phyloP scores from a whole-genome alignment of 2,113 vertebrate genomes.

The Podarcis cretensis region DNA sequence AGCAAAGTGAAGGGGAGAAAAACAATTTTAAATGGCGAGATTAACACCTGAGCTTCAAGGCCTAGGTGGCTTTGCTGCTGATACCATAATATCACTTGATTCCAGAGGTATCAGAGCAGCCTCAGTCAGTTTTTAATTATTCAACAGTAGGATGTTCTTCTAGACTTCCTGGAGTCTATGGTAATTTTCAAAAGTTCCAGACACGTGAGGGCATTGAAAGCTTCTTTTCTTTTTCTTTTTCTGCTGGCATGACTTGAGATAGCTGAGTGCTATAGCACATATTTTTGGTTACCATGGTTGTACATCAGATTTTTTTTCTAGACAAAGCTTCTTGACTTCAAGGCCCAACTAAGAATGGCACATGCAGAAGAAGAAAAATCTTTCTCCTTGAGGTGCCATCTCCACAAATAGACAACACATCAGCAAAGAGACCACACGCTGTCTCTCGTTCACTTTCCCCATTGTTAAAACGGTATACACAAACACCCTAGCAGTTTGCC shows the following conservation, averaged over 20 bases:
- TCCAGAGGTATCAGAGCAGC: conserved; percentile 59
- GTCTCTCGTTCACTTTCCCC: neutral
- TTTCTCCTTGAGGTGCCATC: neutral
- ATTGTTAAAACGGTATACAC: neutral
- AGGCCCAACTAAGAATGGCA: neutral
- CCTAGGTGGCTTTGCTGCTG: conserved; percentile 33
- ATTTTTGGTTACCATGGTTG: neutral
- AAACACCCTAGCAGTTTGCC: neutral
- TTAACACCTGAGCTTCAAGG: conserved; percentile 33
- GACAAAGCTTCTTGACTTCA: neutral
- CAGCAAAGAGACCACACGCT: neutral
- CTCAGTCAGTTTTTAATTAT: conserved; percentile 77
- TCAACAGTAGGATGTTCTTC: conserved; percentile 62
- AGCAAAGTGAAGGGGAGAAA: neutral
- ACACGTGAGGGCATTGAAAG: conserved; percentile 64
- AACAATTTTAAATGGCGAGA: conserved; percentile 19
- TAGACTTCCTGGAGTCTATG: conserved; percentile 81
- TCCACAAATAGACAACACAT: neutral
- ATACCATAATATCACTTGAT: conserved; percentile 42
- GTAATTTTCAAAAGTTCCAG: conserved; percentile 78
- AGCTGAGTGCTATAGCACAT: conserved; percentile 8
- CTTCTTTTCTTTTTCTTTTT: neutral
- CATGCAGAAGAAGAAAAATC: neutral
- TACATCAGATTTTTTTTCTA: neutral
- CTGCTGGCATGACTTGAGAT: conserved; percentile 31